phyloP scores from a whole-genome alignment of 2,797 vertebrate genomes.

The Acrossocheilus wenchowensis region DNA sequence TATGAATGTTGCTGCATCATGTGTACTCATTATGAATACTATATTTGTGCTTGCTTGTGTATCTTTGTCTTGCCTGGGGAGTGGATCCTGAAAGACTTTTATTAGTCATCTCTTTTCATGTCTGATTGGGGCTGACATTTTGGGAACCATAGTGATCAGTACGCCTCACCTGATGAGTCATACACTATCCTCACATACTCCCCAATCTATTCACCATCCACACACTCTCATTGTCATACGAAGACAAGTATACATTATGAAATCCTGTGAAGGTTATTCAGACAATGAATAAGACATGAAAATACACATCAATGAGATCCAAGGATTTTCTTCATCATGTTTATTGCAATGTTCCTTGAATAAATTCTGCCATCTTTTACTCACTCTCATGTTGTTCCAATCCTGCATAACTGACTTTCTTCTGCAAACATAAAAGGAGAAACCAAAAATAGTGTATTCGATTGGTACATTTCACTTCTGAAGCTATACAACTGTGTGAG shows the following conservation, averaged over 20 bases:
- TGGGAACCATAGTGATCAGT: constrained; percentile 35
- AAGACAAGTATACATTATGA: neutral
- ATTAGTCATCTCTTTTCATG: constrained; percentile 21
- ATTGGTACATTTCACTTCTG: neutral
- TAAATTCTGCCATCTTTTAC: neutral
- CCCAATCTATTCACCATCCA: constrained; percentile 29
- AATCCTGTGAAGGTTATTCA: neutral
- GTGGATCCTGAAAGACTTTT: neutral
- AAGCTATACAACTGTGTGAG: neutral
- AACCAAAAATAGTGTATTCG: neutral
- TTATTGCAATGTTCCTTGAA: neutral
- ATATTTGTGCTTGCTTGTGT: constrained; percentile 4
- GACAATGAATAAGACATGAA: neutral
- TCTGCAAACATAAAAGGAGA: neutral
- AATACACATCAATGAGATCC: neutral
- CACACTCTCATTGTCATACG: neutral
- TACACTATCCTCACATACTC: constrained; percentile 5
- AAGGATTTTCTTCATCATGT: neutral
- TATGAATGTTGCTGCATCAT: neutral
- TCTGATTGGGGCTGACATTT: constrained; percentile 43
- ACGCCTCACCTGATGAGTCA: constrained; percentile 44
- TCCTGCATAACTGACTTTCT: neutral
- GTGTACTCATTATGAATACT: neutral
- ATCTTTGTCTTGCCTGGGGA: constrained; percentile 1
- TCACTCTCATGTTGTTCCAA: neutral